Base-by-base conservation (phyloP, 2,888 invertebrate species). In the Lithodes maja region DNA sequence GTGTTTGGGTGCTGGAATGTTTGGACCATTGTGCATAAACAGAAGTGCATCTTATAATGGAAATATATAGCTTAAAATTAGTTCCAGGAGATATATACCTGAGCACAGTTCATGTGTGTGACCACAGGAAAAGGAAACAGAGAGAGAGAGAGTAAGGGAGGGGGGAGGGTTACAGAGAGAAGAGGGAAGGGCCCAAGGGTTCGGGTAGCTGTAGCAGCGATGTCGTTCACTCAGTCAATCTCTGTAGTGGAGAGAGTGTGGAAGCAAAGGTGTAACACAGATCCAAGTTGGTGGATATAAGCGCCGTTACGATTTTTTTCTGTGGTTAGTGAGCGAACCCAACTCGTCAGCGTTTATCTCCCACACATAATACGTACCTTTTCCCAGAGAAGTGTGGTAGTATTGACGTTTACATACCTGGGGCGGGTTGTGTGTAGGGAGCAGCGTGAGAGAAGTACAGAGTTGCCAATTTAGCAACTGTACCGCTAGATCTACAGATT, bases 351-450 rank as follows among this genome's bases (percentile, higher is more conserved):
- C 49, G 77, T 49, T 77, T 15, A 1, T 17, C 9, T 12, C 61
- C 5, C 61, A 7, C 61, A 61, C 61, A 61, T n/a, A 54, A 12
- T 53, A 78, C 50, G 52, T 50, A 17, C 78, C 52, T 52, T 79
- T 79, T 53, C 53, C 79, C 49, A n/a, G 79, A n/a, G 7, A 54
- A 5, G 53, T 82, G 69, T 69, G 61, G 85, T 85, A 69, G 83
- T 83, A 85, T 85, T 85, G 85, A 85, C 85, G 85, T 85, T 68
- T 79, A 69, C 79, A 53, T 78, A 69, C 85, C 79, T 69, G 85
- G 15, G 68, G 85, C 75, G 85, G 52, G 77, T n/a, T 78, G 85
- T 75, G 77, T 54, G 79, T 53, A 61, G 55, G 80, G 68, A 53
- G 69, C 9, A 79, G 49, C 79, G n/a, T 79, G 53, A 17, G 71